These are phyloP conservation scores for Sialis lutaria DNA, from an alignment of 2,888 invertebrate species.

Conservation along the genomic window DNA sequence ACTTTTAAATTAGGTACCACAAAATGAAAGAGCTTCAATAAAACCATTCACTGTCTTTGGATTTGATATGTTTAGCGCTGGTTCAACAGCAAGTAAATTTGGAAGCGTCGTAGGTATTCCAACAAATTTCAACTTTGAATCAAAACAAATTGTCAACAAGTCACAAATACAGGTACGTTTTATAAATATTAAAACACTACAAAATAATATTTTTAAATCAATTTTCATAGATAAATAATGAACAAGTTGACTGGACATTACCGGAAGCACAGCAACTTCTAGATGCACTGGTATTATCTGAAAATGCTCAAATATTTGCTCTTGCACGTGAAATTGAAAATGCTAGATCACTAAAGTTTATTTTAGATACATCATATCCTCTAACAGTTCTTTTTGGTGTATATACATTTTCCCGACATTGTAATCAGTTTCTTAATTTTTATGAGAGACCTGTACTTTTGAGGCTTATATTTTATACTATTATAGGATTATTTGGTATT, in stretches of 20 bases:
- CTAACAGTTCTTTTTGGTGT: conserved; percentile 28
- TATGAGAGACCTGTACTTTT: conserved; percentile 31
- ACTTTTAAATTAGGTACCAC: conserved; percentile 21
- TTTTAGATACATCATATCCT: conserved; percentile 36
- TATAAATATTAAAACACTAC: neutral
- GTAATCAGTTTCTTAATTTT: conserved; percentile 37
- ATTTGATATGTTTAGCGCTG: conserved; percentile 54
- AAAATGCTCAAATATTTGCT: conserved; percentile 64
- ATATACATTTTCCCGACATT: conserved; percentile 30
- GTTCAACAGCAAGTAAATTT: conserved; percentile 29
- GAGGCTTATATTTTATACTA: conserved; percentile 31
- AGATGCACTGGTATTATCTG: conserved; percentile 51
- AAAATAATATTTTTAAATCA: neutral
- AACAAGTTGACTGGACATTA: conserved; percentile 44
- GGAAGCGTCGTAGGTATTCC: conserved; percentile 62
- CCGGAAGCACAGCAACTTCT: conserved; percentile 42
- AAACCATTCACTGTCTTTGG: conserved; percentile 55
- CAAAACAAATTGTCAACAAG: conserved; percentile 34
- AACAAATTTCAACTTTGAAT: conserved; percentile 43
- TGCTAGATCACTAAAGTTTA: conserved; percentile 36
- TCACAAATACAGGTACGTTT: conserved; percentile 33
- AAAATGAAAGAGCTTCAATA: conserved; percentile 29
- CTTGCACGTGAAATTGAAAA: conserved; percentile 57
- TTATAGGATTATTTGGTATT: conserved; percentile 35
- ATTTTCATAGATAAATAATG: conserved; percentile 36